Conservation (phyloP, 2,113 vertebrate genomes). For the Centrocercus urophasianus region DNA sequence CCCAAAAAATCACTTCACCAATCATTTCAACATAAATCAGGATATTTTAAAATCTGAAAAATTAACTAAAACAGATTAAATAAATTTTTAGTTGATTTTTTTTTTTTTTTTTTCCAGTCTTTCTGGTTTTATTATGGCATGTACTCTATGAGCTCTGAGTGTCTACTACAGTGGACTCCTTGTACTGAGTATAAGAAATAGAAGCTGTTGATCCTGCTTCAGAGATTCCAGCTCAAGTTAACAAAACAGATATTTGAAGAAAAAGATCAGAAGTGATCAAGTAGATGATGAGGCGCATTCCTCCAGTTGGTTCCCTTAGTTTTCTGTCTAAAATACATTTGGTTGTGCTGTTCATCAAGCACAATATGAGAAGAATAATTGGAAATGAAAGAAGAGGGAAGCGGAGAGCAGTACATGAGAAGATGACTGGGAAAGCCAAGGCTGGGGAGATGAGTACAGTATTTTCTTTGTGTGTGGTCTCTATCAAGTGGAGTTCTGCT, state of each 20-base stretch:
- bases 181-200: background rate
- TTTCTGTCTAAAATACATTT: background rate
- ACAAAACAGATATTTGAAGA: background rate
- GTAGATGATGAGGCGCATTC: background rate
- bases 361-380: background rate
- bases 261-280: background rate
- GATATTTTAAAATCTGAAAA: background rate
- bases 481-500: conserved; percentile 4
- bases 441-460: background rate
- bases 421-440: background rate
- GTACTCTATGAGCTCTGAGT: background rate
- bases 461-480: conserved; percentile 35
- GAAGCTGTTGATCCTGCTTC: background rate
- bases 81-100: background rate
- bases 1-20: background rate
- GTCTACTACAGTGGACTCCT: background rate
- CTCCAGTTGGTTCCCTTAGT: background rate
- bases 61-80: background rate
- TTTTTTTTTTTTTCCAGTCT: background rate
- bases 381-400: background rate
- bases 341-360: background rate
- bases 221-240: background rate
- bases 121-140: background rate
- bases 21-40: background rate
- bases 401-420: background rate